Base-by-base conservation (phyloP, 2,113 vertebrate genomes). In the Colossoma macropomum region DNA sequence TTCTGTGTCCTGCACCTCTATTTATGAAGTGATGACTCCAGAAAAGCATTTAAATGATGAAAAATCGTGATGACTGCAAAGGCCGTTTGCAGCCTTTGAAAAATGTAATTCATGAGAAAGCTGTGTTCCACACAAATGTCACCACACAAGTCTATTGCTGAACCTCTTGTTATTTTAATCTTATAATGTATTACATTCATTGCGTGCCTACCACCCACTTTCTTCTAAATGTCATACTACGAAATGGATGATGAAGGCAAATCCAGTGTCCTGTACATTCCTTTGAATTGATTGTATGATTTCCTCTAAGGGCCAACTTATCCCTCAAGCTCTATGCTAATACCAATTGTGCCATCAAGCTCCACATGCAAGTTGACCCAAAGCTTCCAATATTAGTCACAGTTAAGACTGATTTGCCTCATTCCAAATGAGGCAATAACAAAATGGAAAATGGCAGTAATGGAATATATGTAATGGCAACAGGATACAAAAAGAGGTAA, bases 41-140 rank as follows among this genome's bases (percentile, higher is more conserved):
- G 41, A 34, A 34, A n/a, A 68, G 28, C 28, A 69, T 19, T 25
- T 10, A 70, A 23, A 41, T 70, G 21, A 23, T 38, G 30, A 68
- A 34, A 34, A 34, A 16, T n/a, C 52, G 25, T 27, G 23, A 69
- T 56, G 17, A 38, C 27, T 28, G 28, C 45, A 79, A 38, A 52
- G 66, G 77, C 23, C 77, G 69, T 69, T 65, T 70, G n/a, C 15
- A 70, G 12, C 17, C 19, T 56, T 56, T 56, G 30, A 59, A 79
- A 79, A 79, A 59, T 27, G 30, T 28, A 50, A 79, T 70, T 79
- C 0, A 11, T 38, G 17, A 21, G 32, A 41, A 56, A 48, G 23
- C 28, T 32, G 30, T 79, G 65, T 27, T 59, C 50, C 27, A 41
- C n/a, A 13, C 23, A 54, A 69, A 79, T 79, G 77, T 79, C 77